Conservation (phyloP, 2,888 invertebrate species). For the Pristionchus arcanus region DNA sequence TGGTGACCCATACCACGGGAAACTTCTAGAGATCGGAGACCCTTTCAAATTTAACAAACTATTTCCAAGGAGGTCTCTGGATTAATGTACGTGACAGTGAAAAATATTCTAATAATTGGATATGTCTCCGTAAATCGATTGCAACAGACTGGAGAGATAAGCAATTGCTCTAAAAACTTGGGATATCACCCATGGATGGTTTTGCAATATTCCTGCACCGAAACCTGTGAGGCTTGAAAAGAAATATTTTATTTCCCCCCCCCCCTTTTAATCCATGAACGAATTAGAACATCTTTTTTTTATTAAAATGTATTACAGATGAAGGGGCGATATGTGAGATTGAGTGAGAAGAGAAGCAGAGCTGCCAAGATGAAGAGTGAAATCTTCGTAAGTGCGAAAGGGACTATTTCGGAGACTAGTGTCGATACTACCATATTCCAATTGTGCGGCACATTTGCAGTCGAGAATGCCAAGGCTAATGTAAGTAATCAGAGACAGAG, state of each 20-base stretch:
- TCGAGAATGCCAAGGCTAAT: conserved; percentile 8
- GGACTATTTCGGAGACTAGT: neutral
- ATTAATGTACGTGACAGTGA: too few relatives aligned
- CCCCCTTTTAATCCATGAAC: neutral
- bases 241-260: neutral
- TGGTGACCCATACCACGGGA: too few relatives aligned
- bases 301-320: neutral
- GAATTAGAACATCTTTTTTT: neutral
- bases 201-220: neutral
- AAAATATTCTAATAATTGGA: too few relatives aligned
- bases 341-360: conserved; percentile 10
- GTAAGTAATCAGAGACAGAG: neutral
- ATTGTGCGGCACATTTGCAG: neutral
- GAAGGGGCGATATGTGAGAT: neutral
- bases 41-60: too few relatives aligned
- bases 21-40: too few relatives aligned
- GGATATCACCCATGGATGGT: too few relatives aligned
- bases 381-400: neutral
- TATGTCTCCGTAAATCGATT: too few relatives aligned
- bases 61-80: too few relatives aligned
- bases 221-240: too few relatives aligned
- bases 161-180: too few relatives aligned
- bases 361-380: conserved; percentile 39
- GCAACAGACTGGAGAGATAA: too few relatives aligned
- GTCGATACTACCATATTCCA: conserved; percentile 24